Percentiles rank a stretch among this genome's conserved stretches.
Conservation (phyloP, 2,797 vertebrate species). For the Gouania willdenowi region DNA sequence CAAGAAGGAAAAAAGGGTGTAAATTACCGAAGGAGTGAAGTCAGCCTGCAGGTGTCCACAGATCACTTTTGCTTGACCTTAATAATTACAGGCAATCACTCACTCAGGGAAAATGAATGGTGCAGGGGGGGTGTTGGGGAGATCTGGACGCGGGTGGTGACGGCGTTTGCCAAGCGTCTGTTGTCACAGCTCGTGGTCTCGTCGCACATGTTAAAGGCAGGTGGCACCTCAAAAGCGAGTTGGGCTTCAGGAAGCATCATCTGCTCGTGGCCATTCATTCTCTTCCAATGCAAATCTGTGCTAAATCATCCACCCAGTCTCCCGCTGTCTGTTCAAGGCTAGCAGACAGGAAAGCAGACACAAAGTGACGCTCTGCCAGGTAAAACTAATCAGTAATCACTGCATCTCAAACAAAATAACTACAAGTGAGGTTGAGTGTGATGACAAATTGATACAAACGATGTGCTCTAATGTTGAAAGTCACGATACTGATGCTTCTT, state of each 20-base stretch:
- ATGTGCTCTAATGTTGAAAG: slow-evolving; percentile 21
- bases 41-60: slow-evolving; percentile 56
- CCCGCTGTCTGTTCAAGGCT: slow-evolving; percentile 57
- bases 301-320: slow-evolving; percentile 59
- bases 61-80: slow-evolving; percentile 33
- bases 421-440: slow-evolving; percentile 3
- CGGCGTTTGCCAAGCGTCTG: slow-evolving; percentile 64
- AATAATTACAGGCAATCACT: slow-evolving; percentile 43
- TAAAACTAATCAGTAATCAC: slow-evolving; percentile 38
- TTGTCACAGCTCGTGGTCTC: slow-evolving; percentile 48
- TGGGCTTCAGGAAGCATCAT: slow-evolving; percentile 65
- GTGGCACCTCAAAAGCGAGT: slow-evolving; percentile 53
- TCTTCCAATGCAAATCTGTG: slow-evolving; percentile 63
- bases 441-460: slow-evolving; percentile 12
- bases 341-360: slow-evolving; percentile 63
- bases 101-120: slow-evolving; percentile 40
- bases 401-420: slow-evolving; percentile 14
- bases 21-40: slow-evolving; percentile 45
- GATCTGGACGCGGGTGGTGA: slow-evolving; percentile 33
- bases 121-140: slow-evolving; percentile 8
- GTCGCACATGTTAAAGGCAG: slow-evolving; percentile 61
- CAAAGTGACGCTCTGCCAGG: slow-evolving; percentile 55
- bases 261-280: slow-evolving; percentile 56
- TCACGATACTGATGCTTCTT: slow-evolving; percentile 38
- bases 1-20: slow-evolving; percentile 23